Percentiles rank a stretch among this genome's conserved stretches.
Evolutionary conservation across 2,113 vertebrate genomes (phyloP).

Genomic region (Campylorhamphus procurvoides): DNA sequence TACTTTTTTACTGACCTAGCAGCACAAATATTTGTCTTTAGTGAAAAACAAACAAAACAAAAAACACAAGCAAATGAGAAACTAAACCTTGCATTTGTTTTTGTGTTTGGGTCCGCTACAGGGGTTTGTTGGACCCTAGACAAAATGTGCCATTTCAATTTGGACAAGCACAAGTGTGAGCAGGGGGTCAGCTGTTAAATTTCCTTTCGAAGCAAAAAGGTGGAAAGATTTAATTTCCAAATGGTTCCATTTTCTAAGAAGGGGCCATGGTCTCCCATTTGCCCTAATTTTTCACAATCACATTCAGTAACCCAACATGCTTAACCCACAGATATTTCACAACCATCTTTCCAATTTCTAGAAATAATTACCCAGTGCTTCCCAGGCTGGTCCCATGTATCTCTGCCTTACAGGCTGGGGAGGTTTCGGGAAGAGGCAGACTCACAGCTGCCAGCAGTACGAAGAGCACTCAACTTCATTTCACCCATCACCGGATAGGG

Average conservation of each 20-base stretch:
- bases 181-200: constrained; percentile 45
- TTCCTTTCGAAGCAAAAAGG: constrained; percentile 28
- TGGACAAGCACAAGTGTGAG: background rate
- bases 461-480: background rate
- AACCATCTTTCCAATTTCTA: background rate
- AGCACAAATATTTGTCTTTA: constrained; percentile 30
- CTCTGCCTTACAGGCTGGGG: background rate
- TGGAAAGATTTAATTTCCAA: constrained; percentile 58
- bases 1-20: background rate
- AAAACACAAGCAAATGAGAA: background rate
- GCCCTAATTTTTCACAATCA: background rate
- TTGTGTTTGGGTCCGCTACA: background rate
- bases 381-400: accelerated
- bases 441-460: background rate
- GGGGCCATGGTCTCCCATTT: accelerated
- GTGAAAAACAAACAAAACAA: background rate
- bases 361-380: background rate
- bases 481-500: background rate
- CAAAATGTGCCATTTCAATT: background rate
- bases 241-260: background rate
- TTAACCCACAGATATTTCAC: background rate
- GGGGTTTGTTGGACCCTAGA: background rate
- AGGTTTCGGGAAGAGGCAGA: background rate
- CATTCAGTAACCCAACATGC: background rate
- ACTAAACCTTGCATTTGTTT: background rate